These are phyloP conservation scores for Chymomyza procnemis DNA, from an alignment of 2,888 invertebrate species.

Conservation along the genomic window DNA sequence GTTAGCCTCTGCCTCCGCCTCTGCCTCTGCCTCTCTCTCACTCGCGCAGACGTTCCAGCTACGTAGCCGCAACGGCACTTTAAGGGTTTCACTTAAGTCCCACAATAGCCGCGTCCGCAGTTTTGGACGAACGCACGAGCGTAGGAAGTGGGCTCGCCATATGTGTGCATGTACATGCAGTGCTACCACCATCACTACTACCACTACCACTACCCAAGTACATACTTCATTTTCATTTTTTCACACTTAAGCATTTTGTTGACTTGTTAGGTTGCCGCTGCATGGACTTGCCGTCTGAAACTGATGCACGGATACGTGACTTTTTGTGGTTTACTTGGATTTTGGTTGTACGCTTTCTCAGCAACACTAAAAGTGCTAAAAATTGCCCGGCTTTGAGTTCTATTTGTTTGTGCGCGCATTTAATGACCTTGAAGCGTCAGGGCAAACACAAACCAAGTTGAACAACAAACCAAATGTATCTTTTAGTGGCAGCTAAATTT, in stretches of 20 bases:
- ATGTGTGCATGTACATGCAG: no score
- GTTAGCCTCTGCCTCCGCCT: conserved; percentile 22
- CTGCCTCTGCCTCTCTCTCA: conserved; percentile 26
- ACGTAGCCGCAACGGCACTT: conserved; percentile 44
- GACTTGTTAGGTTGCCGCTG: conserved; percentile 49
- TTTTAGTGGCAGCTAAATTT: conserved; percentile 42
- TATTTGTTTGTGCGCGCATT: conserved; percentile 37
- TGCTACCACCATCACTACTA: no score
- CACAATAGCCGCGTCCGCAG: conserved; percentile 19
- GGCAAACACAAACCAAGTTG: conserved; percentile 1
- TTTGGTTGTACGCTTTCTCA: conserved; percentile 40
- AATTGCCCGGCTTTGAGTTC: conserved; percentile 42
- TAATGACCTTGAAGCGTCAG: conserved; percentile 47
- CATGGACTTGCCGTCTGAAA: conserved; percentile 9
- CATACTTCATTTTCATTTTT: conserved; percentile 44
- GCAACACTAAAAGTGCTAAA: conserved; percentile 59
- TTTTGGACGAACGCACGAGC: background rate
- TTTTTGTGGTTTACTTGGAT: conserved; percentile 76
- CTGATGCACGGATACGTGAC: conserved; percentile 64
- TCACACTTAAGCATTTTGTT: conserved; percentile 62
- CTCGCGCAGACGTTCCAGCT: background rate
- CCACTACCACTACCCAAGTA: background rate
- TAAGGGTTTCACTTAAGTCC: conserved; percentile 69
- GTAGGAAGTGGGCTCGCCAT: no score
- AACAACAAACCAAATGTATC: conserved; percentile 33